These are phyloP conservation scores for Acanthosepion lycidas DNA, from an alignment of 2,888 invertebrate species.

Conservation along the genomic window DNA sequence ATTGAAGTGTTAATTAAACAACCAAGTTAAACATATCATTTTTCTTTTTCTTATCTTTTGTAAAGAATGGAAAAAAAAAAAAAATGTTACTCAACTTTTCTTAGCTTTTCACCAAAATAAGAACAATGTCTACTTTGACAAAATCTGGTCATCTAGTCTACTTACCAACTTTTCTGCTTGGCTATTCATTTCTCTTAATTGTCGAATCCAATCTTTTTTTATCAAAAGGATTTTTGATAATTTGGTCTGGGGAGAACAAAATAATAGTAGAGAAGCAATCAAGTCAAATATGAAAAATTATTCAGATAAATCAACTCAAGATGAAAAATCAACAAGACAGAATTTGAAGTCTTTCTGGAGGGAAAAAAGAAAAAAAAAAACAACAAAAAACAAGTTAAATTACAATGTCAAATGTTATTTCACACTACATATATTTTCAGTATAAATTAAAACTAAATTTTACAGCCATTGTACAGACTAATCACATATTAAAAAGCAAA, in stretches of 20 bases:
- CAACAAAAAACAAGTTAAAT: too few relatives aligned
- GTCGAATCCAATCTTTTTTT: constrained; percentile 87
- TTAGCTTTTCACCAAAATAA: too few relatives aligned
- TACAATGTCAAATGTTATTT: too few relatives aligned
- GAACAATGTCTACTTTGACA: neutral
- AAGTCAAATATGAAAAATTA: neutral
- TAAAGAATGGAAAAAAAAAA: too few relatives aligned
- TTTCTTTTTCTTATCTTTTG: too few relatives aligned
- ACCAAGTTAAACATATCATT: too few relatives aligned
- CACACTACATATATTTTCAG: too few relatives aligned
- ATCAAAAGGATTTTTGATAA: constrained; percentile 88
- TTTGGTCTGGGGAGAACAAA: constrained; percentile 79
- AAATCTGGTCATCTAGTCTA: constrained; percentile 44
- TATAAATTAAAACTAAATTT: too few relatives aligned
- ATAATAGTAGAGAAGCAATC: neutral
- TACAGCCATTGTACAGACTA: too few relatives aligned
- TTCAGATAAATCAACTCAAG: too few relatives aligned
- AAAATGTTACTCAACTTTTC: too few relatives aligned
- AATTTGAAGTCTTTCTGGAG: neutral
- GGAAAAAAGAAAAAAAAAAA: neutral
- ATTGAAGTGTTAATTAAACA: too few relatives aligned
- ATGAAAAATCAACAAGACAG: neutral
- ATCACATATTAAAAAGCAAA: neutral
- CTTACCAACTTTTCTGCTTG: constrained; percentile 86
- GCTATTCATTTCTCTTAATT: constrained; percentile 88